These are phyloP conservation scores for Hololepta plana DNA, from an alignment of 2,888 invertebrate species.

Conservation along the genomic window DNA sequence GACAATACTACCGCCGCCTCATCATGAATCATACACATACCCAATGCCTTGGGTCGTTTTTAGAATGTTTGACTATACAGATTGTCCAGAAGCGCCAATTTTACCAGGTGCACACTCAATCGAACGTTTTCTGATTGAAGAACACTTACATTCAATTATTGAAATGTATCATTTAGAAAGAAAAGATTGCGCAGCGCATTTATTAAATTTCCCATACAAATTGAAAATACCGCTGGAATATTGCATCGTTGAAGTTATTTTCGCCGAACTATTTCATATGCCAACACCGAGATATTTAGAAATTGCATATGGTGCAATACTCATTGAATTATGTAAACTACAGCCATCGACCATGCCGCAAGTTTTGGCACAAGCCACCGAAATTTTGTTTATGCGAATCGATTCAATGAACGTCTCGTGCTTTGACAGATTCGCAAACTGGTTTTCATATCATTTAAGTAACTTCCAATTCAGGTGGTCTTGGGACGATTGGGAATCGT, in stretches of 20 bases:
- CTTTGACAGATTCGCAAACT: conserved; percentile 89
- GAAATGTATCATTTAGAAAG: conserved; percentile 75
- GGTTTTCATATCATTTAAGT: conserved; percentile 97
- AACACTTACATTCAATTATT: conserved; percentile 87
- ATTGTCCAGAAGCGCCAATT: conserved; percentile 84
- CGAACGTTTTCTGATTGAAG: conserved; percentile 93
- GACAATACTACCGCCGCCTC: conserved; percentile 78
- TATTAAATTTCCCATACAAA: conserved; percentile 84
- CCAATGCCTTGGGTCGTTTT: conserved; percentile 92
- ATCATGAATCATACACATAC: conserved; percentile 76
- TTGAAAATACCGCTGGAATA: conserved; percentile 92
- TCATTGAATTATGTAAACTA: conserved; percentile 93
- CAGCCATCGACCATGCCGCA: conserved; percentile 96
- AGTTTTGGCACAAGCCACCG: conserved; percentile 92
- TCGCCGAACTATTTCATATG: conserved; percentile 84
- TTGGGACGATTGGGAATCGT: conserved; percentile 92
- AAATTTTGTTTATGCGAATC: conserved; percentile 87
- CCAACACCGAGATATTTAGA: conserved; percentile 80
- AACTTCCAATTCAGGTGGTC: conserved; percentile 99
- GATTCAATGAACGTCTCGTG: conserved; percentile 95
- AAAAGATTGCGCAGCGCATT: conserved; percentile 86
- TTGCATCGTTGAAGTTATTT: conserved; percentile 94
- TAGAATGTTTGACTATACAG: conserved; percentile 96
- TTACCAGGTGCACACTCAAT: conserved; percentile 94
- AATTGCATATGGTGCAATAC: conserved; percentile 82